Evolutionary conservation across 1,140 invertebrate genomes (phyloP).

Genomic region (Homarus americanus): DNA sequence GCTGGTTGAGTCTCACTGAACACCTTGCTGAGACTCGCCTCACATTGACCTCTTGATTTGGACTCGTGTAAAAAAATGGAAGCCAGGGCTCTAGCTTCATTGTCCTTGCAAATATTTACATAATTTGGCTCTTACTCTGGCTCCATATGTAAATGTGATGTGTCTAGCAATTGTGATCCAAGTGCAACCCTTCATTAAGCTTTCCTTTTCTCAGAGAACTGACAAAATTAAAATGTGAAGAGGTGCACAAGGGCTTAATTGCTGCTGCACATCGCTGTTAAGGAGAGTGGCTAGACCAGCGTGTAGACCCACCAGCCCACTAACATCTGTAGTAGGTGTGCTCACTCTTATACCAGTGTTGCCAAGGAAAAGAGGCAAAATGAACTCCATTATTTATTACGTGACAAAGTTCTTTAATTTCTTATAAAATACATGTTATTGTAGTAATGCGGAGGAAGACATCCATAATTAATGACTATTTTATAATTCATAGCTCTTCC

Average conservation of each 20-base stretch:
- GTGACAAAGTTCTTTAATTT: too few relatives aligned
- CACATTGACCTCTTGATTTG: constrained; percentile 58
- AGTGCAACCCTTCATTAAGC: not conserved
- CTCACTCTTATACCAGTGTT: constrained; percentile 6
- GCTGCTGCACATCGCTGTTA: constrained; percentile 16
- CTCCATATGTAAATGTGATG: constrained; percentile 25
- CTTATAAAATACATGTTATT: constrained; percentile 2
- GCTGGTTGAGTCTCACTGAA: constrained; percentile 31
- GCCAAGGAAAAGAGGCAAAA: constrained; percentile 11
- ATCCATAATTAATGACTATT: not conserved
- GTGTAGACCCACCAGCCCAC: constrained; percentile 29
- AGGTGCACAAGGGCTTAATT: not conserved
- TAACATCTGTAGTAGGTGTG: constrained; percentile 18
- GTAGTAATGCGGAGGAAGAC: not conserved
- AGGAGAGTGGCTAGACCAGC: constrained; percentile 48
- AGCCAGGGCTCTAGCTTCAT: constrained; percentile 37
- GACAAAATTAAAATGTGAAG: not conserved
- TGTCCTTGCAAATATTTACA: not conserved
- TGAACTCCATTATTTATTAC: not conserved
- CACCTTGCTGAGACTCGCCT: constrained; percentile 57
- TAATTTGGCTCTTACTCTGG: constrained; percentile 49
- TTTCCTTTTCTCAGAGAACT: constrained; percentile 16
- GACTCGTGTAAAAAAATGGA: constrained; percentile 43
- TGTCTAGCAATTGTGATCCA: not conserved
- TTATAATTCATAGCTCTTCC: not conserved